Percentiles rank a stretch among this genome's conserved stretches.
Evolutionary conservation across 2,888 invertebrate species (phyloP).

Genomic region (Tubulanus polymorphus): DNA sequence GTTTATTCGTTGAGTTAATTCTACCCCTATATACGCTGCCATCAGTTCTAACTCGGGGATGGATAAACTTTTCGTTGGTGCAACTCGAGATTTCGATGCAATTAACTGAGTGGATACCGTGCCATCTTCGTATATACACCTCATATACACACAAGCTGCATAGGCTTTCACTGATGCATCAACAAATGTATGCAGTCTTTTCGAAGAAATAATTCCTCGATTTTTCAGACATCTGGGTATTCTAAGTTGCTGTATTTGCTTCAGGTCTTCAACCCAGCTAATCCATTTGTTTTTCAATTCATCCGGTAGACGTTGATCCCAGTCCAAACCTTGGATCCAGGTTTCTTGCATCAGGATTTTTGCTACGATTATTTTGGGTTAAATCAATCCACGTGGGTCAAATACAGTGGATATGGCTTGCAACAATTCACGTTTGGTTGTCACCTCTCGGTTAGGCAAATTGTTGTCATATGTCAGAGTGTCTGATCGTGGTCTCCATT

Average conservation of each 20-base stretch:
- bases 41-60: neutral
- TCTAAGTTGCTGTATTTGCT: neutral
- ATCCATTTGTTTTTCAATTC: neutral
- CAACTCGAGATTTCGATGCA: neutral
- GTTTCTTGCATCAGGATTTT: neutral
- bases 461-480: no score
- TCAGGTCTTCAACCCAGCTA: neutral
- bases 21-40: neutral
- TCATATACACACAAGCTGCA: neutral
- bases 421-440: no score
- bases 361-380: no score
- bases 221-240: neutral
- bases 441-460: no score
- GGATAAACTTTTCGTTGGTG: neutral
- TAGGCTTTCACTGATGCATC: constrained; percentile 3
- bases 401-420: no score
- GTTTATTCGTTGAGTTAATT: neutral
- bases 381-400: no score
- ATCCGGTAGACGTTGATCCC: neutral
- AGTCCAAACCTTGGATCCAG: neutral
- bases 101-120: neutral
- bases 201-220: neutral
- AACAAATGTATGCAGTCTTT: neutral
- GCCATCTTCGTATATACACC: neutral
- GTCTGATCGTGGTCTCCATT: no score